Evolutionary conservation across 1,140 invertebrate species (phyloP), one percentile per base, ranked within the genome.

Genomic region (Diorhabda elongata): DNA sequence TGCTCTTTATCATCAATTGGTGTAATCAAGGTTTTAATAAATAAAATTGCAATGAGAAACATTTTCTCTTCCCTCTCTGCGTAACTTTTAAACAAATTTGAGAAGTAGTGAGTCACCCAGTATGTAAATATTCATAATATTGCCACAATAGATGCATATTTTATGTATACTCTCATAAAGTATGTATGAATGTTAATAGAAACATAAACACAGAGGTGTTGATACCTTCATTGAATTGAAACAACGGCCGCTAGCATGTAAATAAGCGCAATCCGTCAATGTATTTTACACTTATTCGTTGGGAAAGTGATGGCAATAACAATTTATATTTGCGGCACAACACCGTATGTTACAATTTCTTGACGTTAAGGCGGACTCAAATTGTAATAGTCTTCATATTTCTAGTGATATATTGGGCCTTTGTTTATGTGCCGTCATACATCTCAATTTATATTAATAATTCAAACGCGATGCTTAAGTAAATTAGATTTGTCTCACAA

Each of bases 181-280:
- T 47, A 65, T 65, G 47, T 65, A 65, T 58, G 64, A 65, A 61
- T 26, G 64, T 56, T 41, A 65, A 65, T 65, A 65, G 47, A 58
- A 57, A 65, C 64, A 65, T 58, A 58, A 65, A 58, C 47, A 65
- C 64, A 65, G 64, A 65, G 64, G 64, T 65, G 64, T 65, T 65
- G 64, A 65, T 65, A 65, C 45, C 45, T 65, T 65, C 47, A 65
- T 65, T 65, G 47, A 65, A 65, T 65, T 41, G 56, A 65, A 65
- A 58, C 64, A 65, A 65, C 43, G 44, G 9, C 45, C 26, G 64
- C 42, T 7, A 42, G 47, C 64, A 65, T 65, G 64, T 52, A 65
- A 65, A 65, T 65, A 42, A 58, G 41, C n/a, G 42, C 52, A 58
- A 65, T 65, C 47, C 64, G 64, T 65, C 64, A 65, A 56, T 65